A percentile compares a stretch with the other conserved stretches of the same genome.
Evolutionary conservation across 2,888 invertebrate species (phyloP).

Genomic region (Stramonita haemastoma): DNA sequence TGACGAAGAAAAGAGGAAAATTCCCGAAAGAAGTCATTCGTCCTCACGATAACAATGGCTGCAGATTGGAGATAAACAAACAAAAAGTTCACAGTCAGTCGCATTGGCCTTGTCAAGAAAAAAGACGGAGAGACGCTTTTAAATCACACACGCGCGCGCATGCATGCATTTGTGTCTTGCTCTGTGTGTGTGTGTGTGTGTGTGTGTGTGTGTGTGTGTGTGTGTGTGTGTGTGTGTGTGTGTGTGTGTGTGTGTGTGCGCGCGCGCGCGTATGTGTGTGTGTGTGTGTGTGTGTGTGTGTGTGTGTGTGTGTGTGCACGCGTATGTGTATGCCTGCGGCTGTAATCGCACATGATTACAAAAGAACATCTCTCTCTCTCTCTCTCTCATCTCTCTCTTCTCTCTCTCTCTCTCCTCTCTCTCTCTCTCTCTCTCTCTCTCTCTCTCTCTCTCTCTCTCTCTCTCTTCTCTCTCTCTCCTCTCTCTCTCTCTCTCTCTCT

Average conservation of each 20-base stretch:
- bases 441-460: too few species aligned
- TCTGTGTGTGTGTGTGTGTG: neutral
- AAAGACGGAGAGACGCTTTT: neutral
- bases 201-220: conserved; percentile 14
- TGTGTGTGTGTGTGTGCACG: neutral
- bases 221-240: conserved; percentile 6
- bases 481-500: neutral
- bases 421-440: too few species aligned
- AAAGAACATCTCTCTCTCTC: neutral
- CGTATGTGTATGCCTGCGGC: neutral
- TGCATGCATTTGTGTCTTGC: neutral
- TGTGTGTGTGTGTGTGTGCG: neutral
- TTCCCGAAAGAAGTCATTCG: too few species aligned
- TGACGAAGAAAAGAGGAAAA: too few species aligned
- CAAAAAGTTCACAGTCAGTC: neutral
- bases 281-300: neutral
- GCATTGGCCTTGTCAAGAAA: neutral
- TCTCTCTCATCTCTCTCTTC: too few species aligned
- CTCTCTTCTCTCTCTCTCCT: neutral
- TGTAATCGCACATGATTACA: neutral
- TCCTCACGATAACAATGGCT: too few species aligned
- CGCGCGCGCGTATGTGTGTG: neutral
- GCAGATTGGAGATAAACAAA: too few species aligned
- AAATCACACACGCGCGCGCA: neutral
- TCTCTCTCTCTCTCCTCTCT: too few species aligned